Base-by-base conservation (phyloP, 2,113 vertebrate species). In the Pterophyllum scalare region DNA sequence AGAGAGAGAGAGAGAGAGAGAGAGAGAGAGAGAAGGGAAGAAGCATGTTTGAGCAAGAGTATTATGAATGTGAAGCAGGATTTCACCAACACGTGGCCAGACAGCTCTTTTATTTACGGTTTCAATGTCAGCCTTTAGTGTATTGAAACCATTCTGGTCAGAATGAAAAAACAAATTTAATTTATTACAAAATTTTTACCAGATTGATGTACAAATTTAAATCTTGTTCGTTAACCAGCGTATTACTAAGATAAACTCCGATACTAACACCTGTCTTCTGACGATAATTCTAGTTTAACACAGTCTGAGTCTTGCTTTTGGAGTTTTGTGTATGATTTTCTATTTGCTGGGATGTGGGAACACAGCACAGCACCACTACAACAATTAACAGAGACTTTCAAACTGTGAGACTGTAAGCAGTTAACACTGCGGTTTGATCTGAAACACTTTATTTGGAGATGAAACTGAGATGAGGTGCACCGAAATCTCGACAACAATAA, bases 51-150 rank as follows among this genome's bases (percentile, higher is more conserved):
- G 59, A 62, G 62, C 9, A 4, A 1, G 72, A 72, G 72, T n/a
- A 62, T 61, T 65, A 20, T 12, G 38, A 79, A 79, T 84, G 78
- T 80, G 75, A 76, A 80, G 61, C 35, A 84, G 80, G 61, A 80
- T 80, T 35, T 76, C 28, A 72, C 65, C 49, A 57, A 75, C 59
- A 43, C 15, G 28, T 75, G 56, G 60, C 75, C 58, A 80, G 28
- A 52, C 4, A 26, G 17, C 11, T 52, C 24, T 52, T 52, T n/a
- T 26, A 67, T 43, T 57, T 3, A 26, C 5, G 19, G 20, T 20
- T 59, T 54, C n/a, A 7, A 22, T 56, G 26, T 54, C 56, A 58
- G 19, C n/a, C 20, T 31, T 14, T 31, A 22, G n/a, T 26, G 1
- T 14, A 33, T 5, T 56, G 3, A 14, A 35, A 15, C 15, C 38